Evolutionary conservation across 2,113 vertebrate genomes (phyloP).

Genomic region (Neodon shergylaensis): DNA sequence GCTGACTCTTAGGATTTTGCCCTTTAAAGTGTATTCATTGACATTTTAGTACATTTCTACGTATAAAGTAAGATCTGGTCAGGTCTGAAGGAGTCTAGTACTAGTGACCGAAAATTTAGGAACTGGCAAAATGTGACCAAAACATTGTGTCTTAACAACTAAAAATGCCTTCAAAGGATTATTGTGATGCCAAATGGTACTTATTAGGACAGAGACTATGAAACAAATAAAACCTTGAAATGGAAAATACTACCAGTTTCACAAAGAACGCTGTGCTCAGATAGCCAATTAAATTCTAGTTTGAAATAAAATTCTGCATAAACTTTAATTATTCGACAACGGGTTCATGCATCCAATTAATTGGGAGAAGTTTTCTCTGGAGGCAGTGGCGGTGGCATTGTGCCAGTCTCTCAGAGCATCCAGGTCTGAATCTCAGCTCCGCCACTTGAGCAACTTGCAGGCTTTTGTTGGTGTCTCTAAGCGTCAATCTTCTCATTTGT

Average conservation of each 20-base stretch:
- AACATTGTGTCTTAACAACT: neutral
- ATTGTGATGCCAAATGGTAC: neutral
- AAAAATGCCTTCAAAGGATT: neutral
- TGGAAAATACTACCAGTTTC: slow-evolving; percentile 1
- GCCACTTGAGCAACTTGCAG: neutral
- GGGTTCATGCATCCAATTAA: neutral
- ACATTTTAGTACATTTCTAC: neutral
- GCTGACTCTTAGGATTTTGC: neutral
- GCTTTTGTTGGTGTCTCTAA: neutral
- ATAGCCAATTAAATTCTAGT: slow-evolving; percentile 28
- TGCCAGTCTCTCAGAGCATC: neutral
- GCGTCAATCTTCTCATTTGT: neutral
- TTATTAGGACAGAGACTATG: neutral
- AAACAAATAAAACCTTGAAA: slow-evolving; percentile 32
- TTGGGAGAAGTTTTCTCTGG: neutral
- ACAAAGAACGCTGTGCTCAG: neutral
- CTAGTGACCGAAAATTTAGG: slow-evolving; percentile 29
- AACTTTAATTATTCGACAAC: slow-evolving; percentile 47
- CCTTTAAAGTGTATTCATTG: neutral
- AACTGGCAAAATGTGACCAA: neutral
- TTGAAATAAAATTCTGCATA: slow-evolving; percentile 47
- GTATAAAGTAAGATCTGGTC: neutral
- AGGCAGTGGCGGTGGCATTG: neutral
- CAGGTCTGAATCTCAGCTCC: neutral
- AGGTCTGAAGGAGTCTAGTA: slow-evolving; percentile 2